phyloP scores from a whole-genome alignment of 1,140 invertebrate genomes.

The Drosophila subobscura region DNA sequence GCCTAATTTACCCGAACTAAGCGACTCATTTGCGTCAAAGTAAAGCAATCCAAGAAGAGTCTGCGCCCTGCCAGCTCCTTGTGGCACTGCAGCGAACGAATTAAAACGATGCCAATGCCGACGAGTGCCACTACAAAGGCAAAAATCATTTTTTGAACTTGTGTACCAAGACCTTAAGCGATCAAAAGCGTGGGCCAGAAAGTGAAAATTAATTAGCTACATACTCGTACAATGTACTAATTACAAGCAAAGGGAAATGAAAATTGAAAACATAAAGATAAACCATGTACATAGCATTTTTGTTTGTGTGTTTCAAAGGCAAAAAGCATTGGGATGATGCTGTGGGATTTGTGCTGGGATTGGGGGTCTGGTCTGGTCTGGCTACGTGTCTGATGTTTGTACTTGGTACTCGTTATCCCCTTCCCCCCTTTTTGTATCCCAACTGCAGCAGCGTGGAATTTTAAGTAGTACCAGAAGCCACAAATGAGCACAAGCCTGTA shows the following conservation, averaged over 20 bases:
- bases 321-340: constrained; percentile 39
- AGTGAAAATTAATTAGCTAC: constrained; percentile 78
- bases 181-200: constrained; percentile 66
- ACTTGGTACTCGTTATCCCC: too few relatives aligned
- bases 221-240: constrained; percentile 63
- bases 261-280: constrained; percentile 72
- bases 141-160: constrained; percentile 67
- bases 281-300: constrained; percentile 21
- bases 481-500: constrained; percentile 52
- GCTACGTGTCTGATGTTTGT: background rate
- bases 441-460: constrained; percentile 70
- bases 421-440: constrained; percentile 4
- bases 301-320: constrained; percentile 6
- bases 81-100: constrained; percentile 46
- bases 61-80: constrained; percentile 29
- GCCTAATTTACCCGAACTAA: constrained; percentile 71
- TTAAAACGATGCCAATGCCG: constrained; percentile 54
- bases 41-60: constrained; percentile 38
- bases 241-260: constrained; percentile 58
- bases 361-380: constrained; percentile 10
- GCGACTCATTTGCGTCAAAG: constrained; percentile 76
- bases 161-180: constrained; percentile 63
- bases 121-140: constrained; percentile 68
- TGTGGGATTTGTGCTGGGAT: constrained; percentile 11
- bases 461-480: constrained; percentile 63